A percentile compares a stretch with the other conserved stretches of the same genome.
phyloP scores from a whole-genome alignment of 2,797 vertebrate species.

The Crocodylus rhombifer region DNA sequence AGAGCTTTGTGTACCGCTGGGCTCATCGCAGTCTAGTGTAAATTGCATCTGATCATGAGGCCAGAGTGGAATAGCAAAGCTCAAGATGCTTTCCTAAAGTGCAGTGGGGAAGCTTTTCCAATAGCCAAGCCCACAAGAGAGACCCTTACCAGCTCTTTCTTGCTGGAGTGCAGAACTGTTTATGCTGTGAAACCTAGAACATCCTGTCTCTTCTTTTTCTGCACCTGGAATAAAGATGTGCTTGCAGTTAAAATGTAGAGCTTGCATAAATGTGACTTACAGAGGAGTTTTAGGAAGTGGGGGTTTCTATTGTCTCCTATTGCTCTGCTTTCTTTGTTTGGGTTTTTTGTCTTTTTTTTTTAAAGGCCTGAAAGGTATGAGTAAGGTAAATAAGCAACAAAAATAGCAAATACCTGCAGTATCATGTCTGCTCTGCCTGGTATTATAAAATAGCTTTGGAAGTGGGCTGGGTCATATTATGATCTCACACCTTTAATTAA shows the following conservation, averaged over 20 bases:
- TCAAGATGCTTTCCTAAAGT: not conserved
- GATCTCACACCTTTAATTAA: slow-evolving; percentile 28
- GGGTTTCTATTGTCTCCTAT: not conserved
- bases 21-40: slow-evolving; percentile 24
- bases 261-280: not conserved
- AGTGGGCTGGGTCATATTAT: not conserved
- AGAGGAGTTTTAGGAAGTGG: not conserved
- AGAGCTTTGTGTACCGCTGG: slow-evolving; percentile 45
- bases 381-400: not conserved
- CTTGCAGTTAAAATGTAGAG: not conserved
- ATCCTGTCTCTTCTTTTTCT: not conserved
- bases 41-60: not conserved
- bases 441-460: not conserved
- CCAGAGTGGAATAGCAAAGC: slow-evolving; percentile 39
- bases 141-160: not conserved
- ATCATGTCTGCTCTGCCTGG: not conserved
- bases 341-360: too few species aligned
- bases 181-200: not conserved
- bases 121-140: not conserved
- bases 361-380: not conserved
- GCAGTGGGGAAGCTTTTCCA: not conserved
- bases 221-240: not conserved
- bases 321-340: not conserved
- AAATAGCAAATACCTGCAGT: not conserved
- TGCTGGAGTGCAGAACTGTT: not conserved